Evolutionary conservation across 1,140 invertebrate genomes (phyloP), one percentile per base, ranked within the genome.

Genomic region (Orchestia grillus): DNA sequence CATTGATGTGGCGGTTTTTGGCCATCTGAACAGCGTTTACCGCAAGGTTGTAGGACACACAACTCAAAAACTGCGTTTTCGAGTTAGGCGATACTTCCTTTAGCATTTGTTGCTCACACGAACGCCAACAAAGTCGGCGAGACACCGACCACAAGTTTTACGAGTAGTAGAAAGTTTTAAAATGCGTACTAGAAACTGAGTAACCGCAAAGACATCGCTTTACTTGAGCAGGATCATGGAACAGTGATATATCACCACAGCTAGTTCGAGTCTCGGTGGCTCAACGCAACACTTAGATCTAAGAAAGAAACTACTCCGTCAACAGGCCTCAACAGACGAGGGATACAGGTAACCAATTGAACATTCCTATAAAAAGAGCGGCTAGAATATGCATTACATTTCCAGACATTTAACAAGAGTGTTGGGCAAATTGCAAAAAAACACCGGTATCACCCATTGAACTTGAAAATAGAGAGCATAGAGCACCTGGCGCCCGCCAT

Each of bases 151-250:
- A 77, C 62, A 77, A 77, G 36, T 77, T 77, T 36, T 3, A 23
- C 1, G 36, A 36, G 62, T 23, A 77, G 62, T 36, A 77, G 62
- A 77, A 77, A 77, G 62, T 77, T 77, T 77, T 3, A 77, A n/a
- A 77, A 77, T 77, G 62, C 62, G 62, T 77, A 77, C 62, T 77
- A 77, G 62, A 77, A 77, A 77, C 28, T 77, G 62, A 77, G 62
- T 77, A 77, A 77, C 62, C 62, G 62, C 62, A 77, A 77, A 77
- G 62, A 77, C 62, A 77, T 77, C 62, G 62, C 62, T 77, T 77
- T 77, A 77, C 62, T 77, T 77, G 62, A 77, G 62, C 62, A 77
- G 62, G 62, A 23, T 23, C 11, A 77, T 77, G 62, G 62, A 77
- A 77, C 62, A 77, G 62, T 77, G 36, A 28, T 3, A 77, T 77